Conservation (phyloP, 2,888 invertebrate species). For the Aspidapion aeneum region DNA sequence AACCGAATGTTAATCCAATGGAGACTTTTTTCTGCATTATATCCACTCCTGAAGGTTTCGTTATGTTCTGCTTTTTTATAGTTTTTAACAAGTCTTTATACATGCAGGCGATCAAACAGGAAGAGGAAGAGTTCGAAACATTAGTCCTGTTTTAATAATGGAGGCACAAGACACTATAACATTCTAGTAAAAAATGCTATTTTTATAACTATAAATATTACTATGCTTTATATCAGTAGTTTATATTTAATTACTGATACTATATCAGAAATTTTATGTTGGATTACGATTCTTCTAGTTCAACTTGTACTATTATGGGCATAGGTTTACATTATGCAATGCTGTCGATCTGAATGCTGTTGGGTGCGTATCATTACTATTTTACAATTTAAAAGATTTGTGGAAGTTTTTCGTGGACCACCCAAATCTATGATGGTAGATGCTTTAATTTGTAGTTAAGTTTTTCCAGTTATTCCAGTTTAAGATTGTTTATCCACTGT, state of each 20-base stretch:
- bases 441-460: slow-evolving; percentile 63
- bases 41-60: slow-evolving; percentile 56
- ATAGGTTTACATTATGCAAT: slow-evolving; percentile 65
- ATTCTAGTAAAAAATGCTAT: slow-evolving; percentile 41
- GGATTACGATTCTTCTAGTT: slow-evolving; percentile 52
- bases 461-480: slow-evolving; percentile 54
- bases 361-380: slow-evolving; percentile 72
- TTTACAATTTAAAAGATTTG: slow-evolving; percentile 62
- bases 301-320: slow-evolving; percentile 54
- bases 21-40: slow-evolving; percentile 55
- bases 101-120: slow-evolving; percentile 33
- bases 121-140: too few species aligned
- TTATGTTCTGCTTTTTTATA: slow-evolving; percentile 60
- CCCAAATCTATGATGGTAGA: slow-evolving; percentile 49
- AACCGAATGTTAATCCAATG: slow-evolving; percentile 50
- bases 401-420: slow-evolving; percentile 59
- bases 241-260: too few species aligned
- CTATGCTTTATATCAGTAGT: slow-evolving; percentile 34
- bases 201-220: slow-evolving; percentile 38
- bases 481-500: slow-evolving; percentile 55
- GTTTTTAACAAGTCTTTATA: slow-evolving; percentile 55
- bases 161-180: slow-evolving; percentile 49
- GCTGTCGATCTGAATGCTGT: slow-evolving; percentile 62
- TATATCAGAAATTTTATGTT: slow-evolving; percentile 26
- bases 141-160: slow-evolving; percentile 57